Evolutionary conservation across 2,113 vertebrate genomes (phyloP), one percentile per base, ranked within the genome.

Genomic region (Oophaga pumilio): DNA sequence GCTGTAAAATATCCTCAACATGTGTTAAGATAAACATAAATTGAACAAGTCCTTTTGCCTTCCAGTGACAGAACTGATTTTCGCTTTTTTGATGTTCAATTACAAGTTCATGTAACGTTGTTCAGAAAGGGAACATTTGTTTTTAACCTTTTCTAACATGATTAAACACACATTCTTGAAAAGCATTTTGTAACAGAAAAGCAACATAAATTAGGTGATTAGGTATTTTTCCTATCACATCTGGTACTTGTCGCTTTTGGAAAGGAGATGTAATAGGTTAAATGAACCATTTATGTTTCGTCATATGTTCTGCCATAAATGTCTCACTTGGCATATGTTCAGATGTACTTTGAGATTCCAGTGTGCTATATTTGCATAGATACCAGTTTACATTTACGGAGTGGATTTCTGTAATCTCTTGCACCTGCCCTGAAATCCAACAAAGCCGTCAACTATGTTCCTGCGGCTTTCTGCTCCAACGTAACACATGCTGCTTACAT

Each of bases 251-350:
- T 53, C 62, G 7, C 62, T 2, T 66, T 82, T 69, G 24, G 1
- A 68, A 17, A 13, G n/a, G 7, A 13, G 13, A 69, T n/a, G n/a
- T 68, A 68, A 69, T 83, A 69, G 60, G 62, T 50, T 83, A 83
- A 83, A 68, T 83, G 62, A 83, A 24, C 28, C 59, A 64, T 64
- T 83, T 18, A 83, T 69, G 22, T 83, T 83, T 43, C 49, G 26
- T 83, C 14, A 50, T 83, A 52, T 68, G 81, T 68, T 68, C 64
- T n/a, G 24, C 4, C 43, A 52, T 82, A 43, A 82, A 53, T 43
- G 33, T n/a, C 62, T 83, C 62, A 64, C n/a, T 62, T 81, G 79
- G 59, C 62, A 68, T 83, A 83, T 69, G 81, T 69, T 83, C 22
- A 49, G 50, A 83, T 43, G 26, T 49, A 81, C 28, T 64, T 49